Evolutionary conservation across 1,140 invertebrate species (phyloP), one percentile per base, ranked within the genome.

Genomic region (Trinorchestia longiramus): DNA sequence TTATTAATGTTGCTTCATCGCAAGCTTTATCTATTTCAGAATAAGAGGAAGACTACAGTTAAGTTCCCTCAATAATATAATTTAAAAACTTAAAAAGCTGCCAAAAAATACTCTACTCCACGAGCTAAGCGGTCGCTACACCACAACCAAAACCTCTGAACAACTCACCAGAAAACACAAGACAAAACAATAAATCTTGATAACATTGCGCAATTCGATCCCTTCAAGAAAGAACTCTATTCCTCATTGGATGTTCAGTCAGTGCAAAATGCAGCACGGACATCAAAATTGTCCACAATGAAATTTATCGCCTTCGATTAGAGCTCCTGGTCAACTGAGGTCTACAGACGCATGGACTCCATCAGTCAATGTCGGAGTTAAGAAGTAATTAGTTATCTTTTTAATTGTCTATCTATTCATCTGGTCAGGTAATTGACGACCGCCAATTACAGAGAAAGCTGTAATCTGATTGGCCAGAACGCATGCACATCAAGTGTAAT

Each of bases 341-440:
- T 19, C 44, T 3, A 44, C 40, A 94, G 92, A 94, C 44, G 44
- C 47, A 94, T 94, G 44, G 44, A 36, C 8, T 23, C 92, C 8
- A 94, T 94, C 43, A 43, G 43, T 94, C 92, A 15, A 23, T 44
- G 92, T 94, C 92, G 40, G 41, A n/a, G 43, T 94, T 94, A 43
- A 94, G 92, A 94, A 94, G 92, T 43, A 94, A 94, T 94, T 94
- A 94, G 92, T 94, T 94, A 94, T 94, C 92, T 94, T 94, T 94
- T 94, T 94, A 94, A 94, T 94, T 94, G 44, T 94, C 92, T 45
- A 94, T 94, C 92, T 94, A 94, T 94, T 94, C 92, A 94, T 94
- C 92, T 94, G 43, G 44, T 36, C 43, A 45, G 43, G 40, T 94
- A 94, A 94, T 94, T 94, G 92, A 94, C 44, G 92, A 94, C 40